Percentiles rank a stretch among this genome's conserved stretches.
These are phyloP conservation scores for Trachemys scripta DNA, from an alignment of 2,113 vertebrate species.

Conservation along the genomic window DNA sequence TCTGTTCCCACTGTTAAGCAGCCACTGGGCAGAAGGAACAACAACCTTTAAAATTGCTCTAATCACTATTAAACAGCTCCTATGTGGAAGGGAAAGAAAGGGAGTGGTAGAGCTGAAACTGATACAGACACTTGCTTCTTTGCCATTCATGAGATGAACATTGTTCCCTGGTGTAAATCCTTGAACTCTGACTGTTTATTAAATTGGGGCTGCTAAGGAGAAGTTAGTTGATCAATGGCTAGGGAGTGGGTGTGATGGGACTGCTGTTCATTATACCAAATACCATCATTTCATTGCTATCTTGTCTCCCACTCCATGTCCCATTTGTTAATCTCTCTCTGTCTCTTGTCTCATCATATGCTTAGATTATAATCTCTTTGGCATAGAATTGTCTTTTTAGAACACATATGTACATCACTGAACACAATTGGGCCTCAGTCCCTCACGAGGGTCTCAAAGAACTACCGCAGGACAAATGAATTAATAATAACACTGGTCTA, in stretches of 20 bases:
- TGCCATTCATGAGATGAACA: not conserved
- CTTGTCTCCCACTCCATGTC: not conserved
- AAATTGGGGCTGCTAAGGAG: not conserved
- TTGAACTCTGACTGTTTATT: rapidly evolving
- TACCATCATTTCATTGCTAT: not conserved
- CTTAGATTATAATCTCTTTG: not conserved
- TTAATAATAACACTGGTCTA: not conserved
- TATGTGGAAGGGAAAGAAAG: not conserved
- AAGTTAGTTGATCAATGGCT: rapidly evolving
- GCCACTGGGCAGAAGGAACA: not conserved
- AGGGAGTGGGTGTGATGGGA: not conserved
- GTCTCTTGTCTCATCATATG: not conserved
- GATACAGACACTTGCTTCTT: not conserved
- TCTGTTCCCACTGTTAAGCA: not conserved
- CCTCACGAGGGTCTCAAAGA: not conserved
- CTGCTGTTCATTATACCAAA: rapidly evolving
- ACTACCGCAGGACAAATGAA: no score
- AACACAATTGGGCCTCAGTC: rapidly evolving
- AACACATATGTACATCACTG: not conserved
- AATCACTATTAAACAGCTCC: rapidly evolving
- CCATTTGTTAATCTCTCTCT: not conserved
- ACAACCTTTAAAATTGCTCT: not conserved
- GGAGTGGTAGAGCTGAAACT: conserved; percentile 8
- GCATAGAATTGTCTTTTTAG: not conserved
- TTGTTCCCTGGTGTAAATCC: rapidly evolving